Base-by-base conservation (phyloP, 2,888 invertebrate genomes). In the Neuroscelio doddi region DNA sequence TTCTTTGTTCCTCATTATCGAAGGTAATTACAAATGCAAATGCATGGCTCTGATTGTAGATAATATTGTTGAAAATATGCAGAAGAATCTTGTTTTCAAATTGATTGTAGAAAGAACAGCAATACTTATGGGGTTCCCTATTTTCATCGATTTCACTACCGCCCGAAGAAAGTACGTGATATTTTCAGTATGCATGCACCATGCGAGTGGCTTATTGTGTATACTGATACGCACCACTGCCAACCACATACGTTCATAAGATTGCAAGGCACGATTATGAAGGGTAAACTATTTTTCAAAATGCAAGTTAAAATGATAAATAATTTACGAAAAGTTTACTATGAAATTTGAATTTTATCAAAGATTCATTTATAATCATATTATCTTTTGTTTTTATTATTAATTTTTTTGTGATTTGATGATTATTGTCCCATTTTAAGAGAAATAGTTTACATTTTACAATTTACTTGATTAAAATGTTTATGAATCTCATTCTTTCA, bases 131-230 rank as follows among this genome's bases (percentile, higher is more conserved):
- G 63, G 67, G 52, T 62, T 62, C 59, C 65, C 55, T 63, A 69
- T 75, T 71, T 75, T 72, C 72, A 73, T 71, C 64, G 68, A 71
- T 75, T 75, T 75, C 70, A 75, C 71, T 64, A 39, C 30, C 53
- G 36, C 36, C 44, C 64, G 46, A 64, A 57, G 62, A 61, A 66
- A 62, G 52, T 52, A 65, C 61, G 49, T 50, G 46, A 57, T 36
- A 39, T 9, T 24, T 27, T 66, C 57, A 50, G 50, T 61, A 66
- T 66, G 57, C 61, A 52, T 41, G 4, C 50, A 42, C 34, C 56
- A 61, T 39, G 26, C 32, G 17, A 44, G 38, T 29, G 47, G 44
- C 56, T 55, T 56, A 65, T 52, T 55, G 42, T 55, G 64, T 53
- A 46, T 59, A 59, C 59, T 16, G 39, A 64, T 55, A 51, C 46